These are phyloP conservation scores for Drosophila ananassae DNA, from an alignment of 1,140 invertebrate genomes.

Conservation along the genomic window DNA sequence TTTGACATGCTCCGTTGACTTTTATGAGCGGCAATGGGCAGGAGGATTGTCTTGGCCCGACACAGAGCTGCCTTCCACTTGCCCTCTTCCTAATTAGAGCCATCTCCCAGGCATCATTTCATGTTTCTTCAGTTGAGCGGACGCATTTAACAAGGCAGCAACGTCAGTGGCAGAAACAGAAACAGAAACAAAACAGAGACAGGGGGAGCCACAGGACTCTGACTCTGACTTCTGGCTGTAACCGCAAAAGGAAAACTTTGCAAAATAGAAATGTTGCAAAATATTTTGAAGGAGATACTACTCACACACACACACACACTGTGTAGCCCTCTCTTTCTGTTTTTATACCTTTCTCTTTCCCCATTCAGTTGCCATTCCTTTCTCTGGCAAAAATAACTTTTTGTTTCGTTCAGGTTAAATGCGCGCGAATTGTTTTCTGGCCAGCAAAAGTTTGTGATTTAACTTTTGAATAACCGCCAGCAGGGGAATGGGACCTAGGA, in stretches of 20 bases:
- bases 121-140: slow-evolving; percentile 21
- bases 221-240: slow-evolving; percentile 3
- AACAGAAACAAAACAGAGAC: background rate
- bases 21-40: slow-evolving; percentile 64
- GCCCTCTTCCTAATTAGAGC: slow-evolving; percentile 44
- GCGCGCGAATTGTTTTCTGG: slow-evolving; percentile 79
- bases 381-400: slow-evolving; percentile 55
- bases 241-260: slow-evolving; percentile 38
- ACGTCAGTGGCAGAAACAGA: slow-evolving; percentile 47
- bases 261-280: slow-evolving; percentile 74
- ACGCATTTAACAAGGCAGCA: slow-evolving; percentile 45
- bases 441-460: slow-evolving; percentile 74
- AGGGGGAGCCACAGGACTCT: background rate
- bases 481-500: background rate
- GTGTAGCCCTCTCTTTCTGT: background rate
- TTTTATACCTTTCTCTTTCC: background rate
- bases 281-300: slow-evolving; percentile 41
- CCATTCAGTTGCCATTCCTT: background rate
- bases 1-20: slow-evolving; percentile 79
- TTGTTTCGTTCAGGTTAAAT: slow-evolving; percentile 80
- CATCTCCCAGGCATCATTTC: slow-evolving; percentile 20
- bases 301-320: background rate
- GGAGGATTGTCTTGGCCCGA: slow-evolving; percentile 68
- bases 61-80: slow-evolving; percentile 34
- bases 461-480: slow-evolving; percentile 75